Percentiles rank a stretch among this genome's conserved stretches.
Conservation (phyloP, 2,113 vertebrate genomes). For the Cynocephalus volans region DNA sequence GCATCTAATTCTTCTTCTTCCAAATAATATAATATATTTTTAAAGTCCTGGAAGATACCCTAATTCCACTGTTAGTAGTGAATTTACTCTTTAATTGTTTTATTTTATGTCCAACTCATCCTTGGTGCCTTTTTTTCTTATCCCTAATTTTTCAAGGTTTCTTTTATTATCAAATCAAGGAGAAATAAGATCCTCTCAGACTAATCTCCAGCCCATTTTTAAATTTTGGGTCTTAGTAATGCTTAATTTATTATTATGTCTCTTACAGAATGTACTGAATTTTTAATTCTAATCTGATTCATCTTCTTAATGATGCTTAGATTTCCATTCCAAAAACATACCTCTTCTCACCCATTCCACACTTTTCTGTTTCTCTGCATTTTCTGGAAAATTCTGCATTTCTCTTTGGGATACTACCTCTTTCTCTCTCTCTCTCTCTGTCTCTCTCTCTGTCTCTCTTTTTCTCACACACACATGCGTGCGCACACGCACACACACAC, state of each 20-base stretch:
- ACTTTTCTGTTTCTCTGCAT: conserved; percentile 6
- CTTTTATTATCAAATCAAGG: conserved; percentile 70
- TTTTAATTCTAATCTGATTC: background rate
- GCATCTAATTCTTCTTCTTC: background rate
- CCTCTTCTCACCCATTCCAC: background rate
- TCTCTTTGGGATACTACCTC: background rate
- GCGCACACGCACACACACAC: background rate
- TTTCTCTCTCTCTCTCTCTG: background rate
- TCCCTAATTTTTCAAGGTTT: conserved; percentile 53
- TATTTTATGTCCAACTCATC: background rate
- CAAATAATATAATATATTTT: background rate
- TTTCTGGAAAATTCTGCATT: background rate
- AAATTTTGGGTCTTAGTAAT: background rate
- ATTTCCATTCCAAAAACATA: background rate
- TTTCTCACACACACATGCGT: no score
- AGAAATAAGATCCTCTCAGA: background rate
- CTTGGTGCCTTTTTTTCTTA: conserved; percentile 18
- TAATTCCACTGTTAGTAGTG: background rate
- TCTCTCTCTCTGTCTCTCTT: background rate
- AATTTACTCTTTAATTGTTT: background rate
- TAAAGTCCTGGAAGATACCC: background rate
- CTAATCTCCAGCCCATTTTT: background rate
- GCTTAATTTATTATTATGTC: background rate
- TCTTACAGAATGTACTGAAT: background rate
- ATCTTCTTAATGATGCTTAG: background rate